These are phyloP conservation scores for Timema cristinae DNA, from an alignment of 2,888 invertebrate genomes.

Conservation along the genomic window DNA sequence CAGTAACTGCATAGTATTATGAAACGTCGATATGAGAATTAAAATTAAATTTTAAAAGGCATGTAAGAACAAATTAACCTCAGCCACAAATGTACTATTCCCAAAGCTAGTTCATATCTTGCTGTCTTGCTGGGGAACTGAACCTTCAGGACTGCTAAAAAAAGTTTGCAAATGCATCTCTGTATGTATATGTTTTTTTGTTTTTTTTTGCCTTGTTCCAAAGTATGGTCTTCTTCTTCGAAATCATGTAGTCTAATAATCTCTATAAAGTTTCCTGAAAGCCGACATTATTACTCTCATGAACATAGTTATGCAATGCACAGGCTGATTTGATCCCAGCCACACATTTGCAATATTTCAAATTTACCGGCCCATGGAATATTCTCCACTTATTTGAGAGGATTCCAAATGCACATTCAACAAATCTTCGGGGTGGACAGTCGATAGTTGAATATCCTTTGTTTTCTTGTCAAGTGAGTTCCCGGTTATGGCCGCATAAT, in stretches of 20 bases:
- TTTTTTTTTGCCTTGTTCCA: background rate
- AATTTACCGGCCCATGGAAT: background rate
- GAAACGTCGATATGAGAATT: too few species aligned
- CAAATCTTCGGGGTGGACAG: conserved; percentile 6
- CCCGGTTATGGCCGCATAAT: background rate
- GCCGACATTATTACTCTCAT: background rate
- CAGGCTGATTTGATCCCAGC: background rate
- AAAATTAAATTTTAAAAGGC: too few species aligned
- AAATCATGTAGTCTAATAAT: background rate
- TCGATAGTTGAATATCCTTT: conserved; percentile 2
- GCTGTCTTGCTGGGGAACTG: background rate
- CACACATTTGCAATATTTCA: background rate
- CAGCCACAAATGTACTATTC: too few species aligned
- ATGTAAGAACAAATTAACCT: too few species aligned
- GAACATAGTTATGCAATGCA: conserved; percentile 11
- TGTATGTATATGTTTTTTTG: background rate
- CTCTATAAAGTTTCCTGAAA: conserved; percentile 4
- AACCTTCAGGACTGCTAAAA: background rate
- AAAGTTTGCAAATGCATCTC: background rate
- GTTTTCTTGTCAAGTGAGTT: background rate
- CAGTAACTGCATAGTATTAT: too few species aligned
- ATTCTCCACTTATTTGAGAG: too few species aligned
- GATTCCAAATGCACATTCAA: conserved; percentile 1
- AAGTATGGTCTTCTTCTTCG: background rate
- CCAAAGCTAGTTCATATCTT: too few species aligned